Conservation (phyloP, 1,140 invertebrate genomes). For the Oreohelix idahoensis region DNA sequence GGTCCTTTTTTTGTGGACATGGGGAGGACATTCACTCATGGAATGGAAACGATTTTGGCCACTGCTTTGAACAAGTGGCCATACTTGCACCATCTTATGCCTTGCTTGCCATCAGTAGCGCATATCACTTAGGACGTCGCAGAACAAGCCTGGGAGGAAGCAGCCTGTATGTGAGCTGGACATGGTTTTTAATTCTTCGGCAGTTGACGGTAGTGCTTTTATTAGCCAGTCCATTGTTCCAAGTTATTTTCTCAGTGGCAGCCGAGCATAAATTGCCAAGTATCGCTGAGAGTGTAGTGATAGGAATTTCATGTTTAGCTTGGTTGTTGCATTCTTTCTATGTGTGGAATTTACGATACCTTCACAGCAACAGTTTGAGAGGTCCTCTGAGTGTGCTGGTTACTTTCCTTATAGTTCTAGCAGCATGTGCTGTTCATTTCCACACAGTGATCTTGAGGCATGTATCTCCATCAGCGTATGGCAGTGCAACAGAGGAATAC, state of each 20-base stretch:
- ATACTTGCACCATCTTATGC: constrained; percentile 77
- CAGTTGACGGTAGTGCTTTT: constrained; percentile 72
- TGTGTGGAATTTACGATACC: constrained; percentile 78
- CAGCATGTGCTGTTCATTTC: constrained; percentile 75
- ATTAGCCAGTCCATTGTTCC: constrained; percentile 77
- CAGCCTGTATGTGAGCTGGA: constrained; percentile 76
- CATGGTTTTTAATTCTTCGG: constrained; percentile 57
- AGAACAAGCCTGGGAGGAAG: constrained; percentile 76
- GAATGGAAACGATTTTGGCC: constrained; percentile 78
- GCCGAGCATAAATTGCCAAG: constrained; percentile 72
- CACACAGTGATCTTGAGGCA: constrained; percentile 60
- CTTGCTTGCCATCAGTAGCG: constrained; percentile 81
- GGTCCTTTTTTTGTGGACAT: constrained; percentile 67
- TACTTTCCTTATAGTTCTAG: constrained; percentile 79
- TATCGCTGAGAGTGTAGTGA: constrained; percentile 81
- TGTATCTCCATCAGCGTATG: constrained; percentile 61
- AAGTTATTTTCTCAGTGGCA: constrained; percentile 80
- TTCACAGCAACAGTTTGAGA: constrained; percentile 78
- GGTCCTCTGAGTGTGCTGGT: constrained; percentile 81
- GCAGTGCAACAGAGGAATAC: constrained; percentile 75
- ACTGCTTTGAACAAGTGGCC: constrained; percentile 86
- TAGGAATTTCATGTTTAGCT: constrained; percentile 80
- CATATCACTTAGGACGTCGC: constrained; percentile 81
- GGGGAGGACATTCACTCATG: constrained; percentile 62
- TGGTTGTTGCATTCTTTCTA: constrained; percentile 87